A percentile compares a stretch with the other conserved stretches of the same genome.
Evolutionary conservation across 2,888 invertebrate species (phyloP).

Genomic region (Eristalis tenax): DNA sequence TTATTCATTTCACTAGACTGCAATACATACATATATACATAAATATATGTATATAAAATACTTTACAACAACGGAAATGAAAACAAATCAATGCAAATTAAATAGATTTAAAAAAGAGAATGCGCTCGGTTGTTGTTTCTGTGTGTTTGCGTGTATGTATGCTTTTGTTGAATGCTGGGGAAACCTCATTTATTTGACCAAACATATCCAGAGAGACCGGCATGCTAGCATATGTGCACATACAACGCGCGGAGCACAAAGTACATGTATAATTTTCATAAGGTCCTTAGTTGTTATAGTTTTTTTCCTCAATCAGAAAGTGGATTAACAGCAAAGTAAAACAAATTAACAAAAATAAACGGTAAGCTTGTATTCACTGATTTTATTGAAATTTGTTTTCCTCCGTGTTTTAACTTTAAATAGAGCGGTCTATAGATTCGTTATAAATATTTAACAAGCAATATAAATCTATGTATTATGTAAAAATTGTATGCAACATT

Average conservation of each 20-base stretch:
- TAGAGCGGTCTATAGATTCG: slow-evolving; percentile 11
- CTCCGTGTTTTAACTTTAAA: background rate
- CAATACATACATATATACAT: slow-evolving; percentile 43
- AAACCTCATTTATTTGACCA: slow-evolving; percentile 56
- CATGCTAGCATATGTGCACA: slow-evolving; percentile 3
- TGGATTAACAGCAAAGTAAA: slow-evolving; percentile 4
- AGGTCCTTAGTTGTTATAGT: background rate
- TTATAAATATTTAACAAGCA: slow-evolving; percentile 66
- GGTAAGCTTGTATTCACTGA: background rate
- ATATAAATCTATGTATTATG: slow-evolving; percentile 53
- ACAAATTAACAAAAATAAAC: background rate
- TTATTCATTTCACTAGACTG: slow-evolving; percentile 70
- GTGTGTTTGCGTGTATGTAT: slow-evolving; percentile 11
- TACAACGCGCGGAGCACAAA: slow-evolving; percentile 1
- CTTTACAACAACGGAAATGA: slow-evolving; percentile 41
- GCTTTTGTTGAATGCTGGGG: slow-evolving; percentile 45
- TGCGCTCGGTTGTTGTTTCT: slow-evolving; percentile 7
- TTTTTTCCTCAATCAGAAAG: slow-evolving; percentile 7
- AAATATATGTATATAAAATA: slow-evolving; percentile 17
- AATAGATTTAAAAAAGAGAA: background rate
- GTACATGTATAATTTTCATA: slow-evolving; percentile 21
- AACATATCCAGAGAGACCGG: slow-evolving; percentile 7
- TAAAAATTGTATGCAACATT: background rate
- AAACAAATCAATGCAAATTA: slow-evolving; percentile 27
- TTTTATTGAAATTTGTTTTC: background rate